Evolutionary conservation across 2,113 vertebrate species (phyloP).

Genomic region (Colistium nudipinnis): DNA sequence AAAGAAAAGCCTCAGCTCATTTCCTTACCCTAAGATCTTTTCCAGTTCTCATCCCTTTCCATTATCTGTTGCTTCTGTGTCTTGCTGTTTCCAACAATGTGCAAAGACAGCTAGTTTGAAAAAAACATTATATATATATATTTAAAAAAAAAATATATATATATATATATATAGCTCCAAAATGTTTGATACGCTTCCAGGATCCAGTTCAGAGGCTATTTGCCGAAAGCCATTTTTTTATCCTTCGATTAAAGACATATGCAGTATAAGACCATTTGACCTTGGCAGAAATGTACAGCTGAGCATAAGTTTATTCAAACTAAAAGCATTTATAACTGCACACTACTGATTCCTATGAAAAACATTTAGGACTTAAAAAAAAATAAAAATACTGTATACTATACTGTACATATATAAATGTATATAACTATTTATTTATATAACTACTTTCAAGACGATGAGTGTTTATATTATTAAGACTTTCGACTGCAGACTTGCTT

Average conservation of each 20-base stretch:
- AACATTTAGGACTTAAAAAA: no score
- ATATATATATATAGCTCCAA: slow-evolving; percentile 2
- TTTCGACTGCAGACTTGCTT: background rate
- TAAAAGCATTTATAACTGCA: background rate
- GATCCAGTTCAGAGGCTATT: slow-evolving; percentile 53
- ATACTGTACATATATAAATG: no score
- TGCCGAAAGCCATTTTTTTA: slow-evolving; percentile 55
- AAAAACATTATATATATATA: background rate
- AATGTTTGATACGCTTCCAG: slow-evolving; percentile 34
- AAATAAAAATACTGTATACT: no score
- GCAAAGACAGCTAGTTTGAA: slow-evolving; percentile 4
- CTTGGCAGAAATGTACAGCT: background rate
- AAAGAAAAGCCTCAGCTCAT: background rate
- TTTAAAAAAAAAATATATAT: no score
- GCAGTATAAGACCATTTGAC: background rate
- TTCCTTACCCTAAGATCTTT: slow-evolving; percentile 10
- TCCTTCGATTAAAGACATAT: slow-evolving; percentile 60
- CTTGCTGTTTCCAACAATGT: slow-evolving; percentile 6
- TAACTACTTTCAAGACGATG: background rate
- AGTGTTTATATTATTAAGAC: background rate
- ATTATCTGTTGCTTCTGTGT: slow-evolving; percentile 8
- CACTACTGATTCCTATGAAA: background rate
- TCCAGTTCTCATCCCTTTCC: background rate
- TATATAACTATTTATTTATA: no score
- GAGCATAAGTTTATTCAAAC: background rate